Evolutionary conservation across 2,113 vertebrate species (phyloP), one percentile per base, ranked within the genome.

Genomic region (Oreochromis tanganicae): DNA sequence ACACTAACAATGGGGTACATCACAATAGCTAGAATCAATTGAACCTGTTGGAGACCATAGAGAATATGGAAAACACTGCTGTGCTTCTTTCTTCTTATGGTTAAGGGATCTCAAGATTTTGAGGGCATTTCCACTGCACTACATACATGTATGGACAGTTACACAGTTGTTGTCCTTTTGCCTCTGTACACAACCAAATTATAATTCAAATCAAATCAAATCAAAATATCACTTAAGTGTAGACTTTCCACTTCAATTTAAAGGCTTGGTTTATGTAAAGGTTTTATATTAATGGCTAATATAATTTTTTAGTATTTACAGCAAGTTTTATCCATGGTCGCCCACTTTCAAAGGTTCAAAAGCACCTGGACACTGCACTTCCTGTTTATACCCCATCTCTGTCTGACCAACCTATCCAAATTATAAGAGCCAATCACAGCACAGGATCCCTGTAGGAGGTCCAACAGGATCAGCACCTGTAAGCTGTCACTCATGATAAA

Each of bases 61-160:
- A 27, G 21, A 71, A 36, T 0, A 36, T 63, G 32, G 32, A 66
- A 0, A 66, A n/a, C 61, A 66, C 32, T 36, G 61, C 61, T 3
- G 61, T 66, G 61, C 61, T 36, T 12, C 38, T n/a, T 36, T 36
- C 61, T 66, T 36, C 32, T 17, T 36, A 17, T 66, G 61, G 61
- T 66, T n/a, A 66, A n/a, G 61, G 61, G 17, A 38, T 66, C 61
- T 66, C 61, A 66, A 38, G 34, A 38, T 38, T 66, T 38, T 66
- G 61, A 38, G 61, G 10, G 34, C 3, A 66, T 66, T 66, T 66
- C 61, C 61, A 66, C 61, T 1, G 61, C 34, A 38, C 32, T 66
- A 66, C 34, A 66, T 21, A 21, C 12, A 38, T 66, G 34, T 66
- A 66, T 2, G 3, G 19, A 38, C 10, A 66, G 34, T 68, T 38